phyloP scores from a whole-genome alignment of 2,888 invertebrate genomes.

The Polydrusus pterygomalis region DNA sequence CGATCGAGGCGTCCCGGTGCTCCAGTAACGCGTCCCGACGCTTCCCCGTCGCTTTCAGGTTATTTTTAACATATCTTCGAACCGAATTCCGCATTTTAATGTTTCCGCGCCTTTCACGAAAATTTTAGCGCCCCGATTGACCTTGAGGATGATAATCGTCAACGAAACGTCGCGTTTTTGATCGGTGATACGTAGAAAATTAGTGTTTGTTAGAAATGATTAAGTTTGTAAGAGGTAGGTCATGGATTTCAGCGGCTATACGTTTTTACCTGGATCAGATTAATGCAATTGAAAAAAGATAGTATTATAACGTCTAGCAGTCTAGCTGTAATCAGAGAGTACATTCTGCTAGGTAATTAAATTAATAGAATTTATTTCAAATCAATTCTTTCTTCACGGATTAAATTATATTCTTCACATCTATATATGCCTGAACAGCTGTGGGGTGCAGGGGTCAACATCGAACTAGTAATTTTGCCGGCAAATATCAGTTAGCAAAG shows the following conservation, averaged over 20 bases:
- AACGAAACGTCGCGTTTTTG: conserved; percentile 39
- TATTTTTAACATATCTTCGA: conserved; percentile 39
- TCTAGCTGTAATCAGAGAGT: too few relatives aligned
- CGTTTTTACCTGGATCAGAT: too few relatives aligned
- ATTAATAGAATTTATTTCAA: too few relatives aligned
- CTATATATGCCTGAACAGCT: too few relatives aligned
- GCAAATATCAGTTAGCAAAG: too few relatives aligned
- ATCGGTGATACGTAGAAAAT: conserved; percentile 1
- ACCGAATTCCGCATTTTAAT: conserved; percentile 41
- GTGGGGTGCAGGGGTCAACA: too few relatives aligned
- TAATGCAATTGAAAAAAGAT: too few relatives aligned
- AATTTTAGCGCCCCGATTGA: conserved; percentile 38
- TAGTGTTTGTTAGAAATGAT: conserved; percentile 39
- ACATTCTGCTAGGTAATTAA: too few relatives aligned
- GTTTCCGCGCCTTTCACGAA: conserved; percentile 40
- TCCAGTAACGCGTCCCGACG: conserved; percentile 54
- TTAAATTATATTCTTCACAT: too few relatives aligned
- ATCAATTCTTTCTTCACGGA: too few relatives aligned
- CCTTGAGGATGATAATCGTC: conserved; percentile 41
- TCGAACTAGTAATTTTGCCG: too few relatives aligned
- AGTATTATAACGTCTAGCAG: too few relatives aligned
- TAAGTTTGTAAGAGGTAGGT: conserved; percentile 52
- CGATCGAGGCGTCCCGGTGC: conserved; percentile 47
- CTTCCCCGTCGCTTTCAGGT: conserved; percentile 38
- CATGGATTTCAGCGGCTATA: neutral